Evolutionary conservation across 2,888 invertebrate genomes (phyloP).

Genomic region (Sarcophaga caerulescens): DNA sequence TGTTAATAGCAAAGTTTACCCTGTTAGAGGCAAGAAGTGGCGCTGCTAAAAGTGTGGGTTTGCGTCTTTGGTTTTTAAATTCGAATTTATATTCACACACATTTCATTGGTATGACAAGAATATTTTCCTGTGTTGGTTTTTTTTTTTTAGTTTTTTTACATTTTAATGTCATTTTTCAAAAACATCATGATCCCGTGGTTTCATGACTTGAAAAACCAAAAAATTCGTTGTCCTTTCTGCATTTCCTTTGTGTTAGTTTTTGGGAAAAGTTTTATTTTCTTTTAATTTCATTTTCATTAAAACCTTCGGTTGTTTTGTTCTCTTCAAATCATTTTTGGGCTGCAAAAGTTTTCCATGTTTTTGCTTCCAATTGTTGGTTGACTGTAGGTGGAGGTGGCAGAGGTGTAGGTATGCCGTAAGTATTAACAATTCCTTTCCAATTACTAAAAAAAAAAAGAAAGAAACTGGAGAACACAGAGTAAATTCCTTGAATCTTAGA

Average conservation of each 20-base stretch:
- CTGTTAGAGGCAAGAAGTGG: too few relatives aligned
- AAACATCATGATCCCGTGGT: neutral
- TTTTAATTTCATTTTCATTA: neutral
- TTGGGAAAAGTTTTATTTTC: neutral
- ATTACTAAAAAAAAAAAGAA: constrained; percentile 42
- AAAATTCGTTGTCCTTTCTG: neutral
- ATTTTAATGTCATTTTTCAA: neutral
- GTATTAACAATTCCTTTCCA: constrained; percentile 36
- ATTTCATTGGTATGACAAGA: too few relatives aligned
- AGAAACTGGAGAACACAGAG: constrained; percentile 32
- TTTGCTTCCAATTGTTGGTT: neutral
- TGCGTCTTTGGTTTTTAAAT: too few relatives aligned
- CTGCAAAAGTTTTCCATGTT: neutral
- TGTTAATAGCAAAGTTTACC: too few relatives aligned
- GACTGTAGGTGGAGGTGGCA: neutral
- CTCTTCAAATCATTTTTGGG: neutral
- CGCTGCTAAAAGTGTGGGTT: too few relatives aligned
- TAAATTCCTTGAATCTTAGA: constrained; percentile 44
- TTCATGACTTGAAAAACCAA: neutral
- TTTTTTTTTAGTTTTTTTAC: too few relatives aligned
- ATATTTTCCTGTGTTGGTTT: too few relatives aligned
- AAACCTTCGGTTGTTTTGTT: neutral
- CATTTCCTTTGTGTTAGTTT: neutral
- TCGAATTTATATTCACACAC: too few relatives aligned
- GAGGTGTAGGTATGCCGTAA: neutral